Evolutionary conservation across 2,113 vertebrate genomes (phyloP), one percentile per base, ranked within the genome.

Genomic region (Zosterops japonicus): DNA sequence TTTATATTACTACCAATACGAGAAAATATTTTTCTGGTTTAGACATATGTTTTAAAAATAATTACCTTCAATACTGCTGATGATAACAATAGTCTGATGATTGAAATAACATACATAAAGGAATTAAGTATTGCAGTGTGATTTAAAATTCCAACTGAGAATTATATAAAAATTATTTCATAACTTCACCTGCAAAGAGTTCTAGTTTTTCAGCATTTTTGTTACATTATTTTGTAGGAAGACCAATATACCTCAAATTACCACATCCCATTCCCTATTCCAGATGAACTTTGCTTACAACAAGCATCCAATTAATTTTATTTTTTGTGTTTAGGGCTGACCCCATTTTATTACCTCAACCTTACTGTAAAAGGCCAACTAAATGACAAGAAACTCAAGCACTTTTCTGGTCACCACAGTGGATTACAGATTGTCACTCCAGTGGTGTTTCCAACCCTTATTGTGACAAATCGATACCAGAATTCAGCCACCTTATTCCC

Each of bases 381-480:
- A 69, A 96, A 87, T 70, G 22, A 18, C 57, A 78, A 83, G 68
- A 94, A 94, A 72, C 27, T 53, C 36, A 14, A 75, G n/a, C 31
- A 31, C 44, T 69, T 85, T 90, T 82, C 59, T 91, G 41, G 36
- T 87, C 59, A 59, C 36, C 9, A 5, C 49, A 76, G 91, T 79
- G 61, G 65, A 52, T 94, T 94, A 67, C 65, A 71, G 61, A 91
- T 95, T 89, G 79, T 25, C 31, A 50, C 49, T 93, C 80, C 61
- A 77, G 50, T 47, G 56, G 71, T 92, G 61, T 60, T 93, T 89
- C 68, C 80, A 94, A 33, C 23, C 64, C 64, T 97, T 67, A 71
- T 44, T 89, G 83, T 95, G 96, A 96, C 83, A 94, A 96, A 97
- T 97, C 10, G 2, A 78, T 94, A 89, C 8, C 69, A 60, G 52